Percentiles rank a stretch among this genome's conserved stretches.
Conservation (phyloP, 2,113 vertebrate species). For the Crotalus horridus region DNA sequence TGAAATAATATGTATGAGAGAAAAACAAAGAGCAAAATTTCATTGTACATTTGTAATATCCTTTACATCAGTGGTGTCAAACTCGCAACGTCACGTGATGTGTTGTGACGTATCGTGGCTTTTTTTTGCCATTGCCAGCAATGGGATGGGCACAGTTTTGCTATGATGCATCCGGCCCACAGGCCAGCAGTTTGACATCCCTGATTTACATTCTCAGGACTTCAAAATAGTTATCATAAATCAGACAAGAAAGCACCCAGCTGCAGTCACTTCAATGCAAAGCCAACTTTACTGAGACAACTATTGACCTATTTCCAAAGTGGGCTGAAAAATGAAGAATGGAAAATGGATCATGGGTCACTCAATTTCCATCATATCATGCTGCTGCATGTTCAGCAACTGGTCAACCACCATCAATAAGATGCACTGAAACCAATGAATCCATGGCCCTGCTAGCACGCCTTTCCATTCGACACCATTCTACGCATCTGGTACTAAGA, state of each 20-base stretch:
- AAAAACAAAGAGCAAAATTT: background rate
- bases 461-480: background rate
- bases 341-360: background rate
- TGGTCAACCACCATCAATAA: background rate
- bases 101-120: no score
- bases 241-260: constrained; percentile 46
- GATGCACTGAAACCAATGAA: background rate
- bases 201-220: constrained; percentile 1
- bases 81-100: no score
- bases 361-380: background rate
- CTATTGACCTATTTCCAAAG: background rate
- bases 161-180: no score
- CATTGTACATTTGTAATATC: constrained; percentile 40
- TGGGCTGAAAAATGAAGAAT: background rate
- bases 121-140: no score
- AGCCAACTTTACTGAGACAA: background rate
- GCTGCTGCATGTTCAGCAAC: background rate
- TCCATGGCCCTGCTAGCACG: background rate
- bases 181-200: no score
- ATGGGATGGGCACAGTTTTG: no score
- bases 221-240: constrained; percentile 46
- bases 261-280: background rate
- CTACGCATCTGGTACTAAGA: background rate
- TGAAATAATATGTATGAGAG: background rate
- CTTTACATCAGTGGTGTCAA: background rate